Conservation (phyloP, 2,797 vertebrate genomes). For the Centroberyx gerrardi region DNA sequence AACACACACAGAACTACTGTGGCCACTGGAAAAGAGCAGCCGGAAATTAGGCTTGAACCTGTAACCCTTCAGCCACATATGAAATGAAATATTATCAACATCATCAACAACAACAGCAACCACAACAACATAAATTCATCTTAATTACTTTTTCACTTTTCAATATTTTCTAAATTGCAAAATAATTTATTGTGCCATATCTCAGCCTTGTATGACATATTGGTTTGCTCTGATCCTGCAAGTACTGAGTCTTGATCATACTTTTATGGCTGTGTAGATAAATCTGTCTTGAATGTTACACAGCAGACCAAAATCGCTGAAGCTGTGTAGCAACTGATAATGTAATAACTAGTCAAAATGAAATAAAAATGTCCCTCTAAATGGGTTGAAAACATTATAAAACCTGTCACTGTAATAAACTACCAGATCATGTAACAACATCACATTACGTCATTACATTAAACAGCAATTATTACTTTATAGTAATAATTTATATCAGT, state of each 20-base stretch:
- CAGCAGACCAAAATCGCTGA: not conserved
- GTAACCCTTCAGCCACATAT: not conserved
- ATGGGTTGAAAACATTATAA: too few species aligned
- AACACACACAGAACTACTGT: conserved; percentile 34
- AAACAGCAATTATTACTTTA: too few species aligned
- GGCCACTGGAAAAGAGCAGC: conserved; percentile 20
- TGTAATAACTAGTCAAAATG: too few species aligned
- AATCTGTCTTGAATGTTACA: not conserved
- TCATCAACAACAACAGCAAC: not conserved
- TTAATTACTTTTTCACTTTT: not conserved
- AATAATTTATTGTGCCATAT: not conserved
- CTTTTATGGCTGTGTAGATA: not conserved
- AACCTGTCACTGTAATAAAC: too few species aligned
- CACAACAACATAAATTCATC: not conserved
- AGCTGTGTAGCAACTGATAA: not conserved
- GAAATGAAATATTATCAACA: not conserved
- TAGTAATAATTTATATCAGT: too few species aligned
- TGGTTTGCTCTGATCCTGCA: not conserved
- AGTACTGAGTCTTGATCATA: not conserved
- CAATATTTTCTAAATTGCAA: not conserved
- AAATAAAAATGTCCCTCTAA: too few species aligned
- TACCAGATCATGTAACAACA: too few species aligned
- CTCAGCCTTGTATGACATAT: not conserved
- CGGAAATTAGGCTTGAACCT: not conserved
- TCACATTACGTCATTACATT: too few species aligned